Percentiles rank a stretch among this genome's conserved stretches.
Evolutionary conservation across 1,140 invertebrate genomes (phyloP).

Genomic region (Halictus rubicundus): DNA sequence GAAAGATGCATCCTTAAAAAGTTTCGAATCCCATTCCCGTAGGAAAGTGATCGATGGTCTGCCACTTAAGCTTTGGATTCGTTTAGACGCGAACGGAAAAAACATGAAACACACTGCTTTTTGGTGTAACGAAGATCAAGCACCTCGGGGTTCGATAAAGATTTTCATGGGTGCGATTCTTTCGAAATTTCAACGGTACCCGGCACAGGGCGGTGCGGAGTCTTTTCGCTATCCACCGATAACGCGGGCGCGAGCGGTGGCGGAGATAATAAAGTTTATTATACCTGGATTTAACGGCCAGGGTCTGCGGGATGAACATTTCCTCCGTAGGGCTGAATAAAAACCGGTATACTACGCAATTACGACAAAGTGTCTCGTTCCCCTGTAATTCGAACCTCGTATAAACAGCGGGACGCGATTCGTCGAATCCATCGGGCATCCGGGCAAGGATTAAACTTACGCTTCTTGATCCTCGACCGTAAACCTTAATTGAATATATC

Average conservation of each 20-base stretch:
- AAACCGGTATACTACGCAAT: conserved; percentile 20
- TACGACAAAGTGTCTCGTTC: conserved; percentile 28
- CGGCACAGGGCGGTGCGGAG: too few species aligned
- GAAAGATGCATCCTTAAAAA: conserved; percentile 9
- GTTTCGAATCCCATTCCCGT: neutral
- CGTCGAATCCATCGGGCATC: conserved; percentile 20
- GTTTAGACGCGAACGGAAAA: neutral
- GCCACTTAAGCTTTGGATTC: conserved; percentile 36
- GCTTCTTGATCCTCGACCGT: conserved; percentile 37
- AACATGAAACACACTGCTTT: conserved; percentile 4
- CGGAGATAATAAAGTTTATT: conserved; percentile 37
- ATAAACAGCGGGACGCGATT: conserved; percentile 9
- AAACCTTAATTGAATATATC: conserved; percentile 54
- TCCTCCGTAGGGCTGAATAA: neutral
- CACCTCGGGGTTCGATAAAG: neutral
- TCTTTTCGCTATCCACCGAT: neutral
- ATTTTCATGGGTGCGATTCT: neutral
- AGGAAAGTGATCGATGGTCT: conserved; percentile 12
- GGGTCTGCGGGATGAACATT: neutral
- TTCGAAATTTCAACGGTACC: neutral
- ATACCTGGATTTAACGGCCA: neutral
- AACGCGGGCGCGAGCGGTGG: neutral
- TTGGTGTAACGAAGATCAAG: conserved; percentile 15
- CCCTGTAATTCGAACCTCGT: conserved; percentile 17
- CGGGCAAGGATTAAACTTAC: conserved; percentile 46